phyloP scores from a whole-genome alignment of 2,113 vertebrate species.

The Vireo altiloquus region DNA sequence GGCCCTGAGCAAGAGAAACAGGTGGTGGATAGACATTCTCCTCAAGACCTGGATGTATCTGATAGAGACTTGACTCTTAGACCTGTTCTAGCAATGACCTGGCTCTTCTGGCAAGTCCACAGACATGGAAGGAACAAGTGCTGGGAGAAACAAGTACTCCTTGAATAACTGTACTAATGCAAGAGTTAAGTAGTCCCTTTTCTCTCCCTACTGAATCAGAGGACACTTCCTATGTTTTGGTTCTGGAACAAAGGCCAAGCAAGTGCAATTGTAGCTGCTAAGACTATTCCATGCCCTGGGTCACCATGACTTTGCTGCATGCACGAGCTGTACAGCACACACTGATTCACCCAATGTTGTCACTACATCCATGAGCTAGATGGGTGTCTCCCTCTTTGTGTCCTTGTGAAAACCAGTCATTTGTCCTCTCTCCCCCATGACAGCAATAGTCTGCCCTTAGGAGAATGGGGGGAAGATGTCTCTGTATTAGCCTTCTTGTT shows the following conservation, averaged over 20 bases:
- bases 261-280: not conserved
- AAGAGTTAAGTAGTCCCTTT: not conserved
- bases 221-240: not conserved
- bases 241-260: slow-evolving; percentile 23
- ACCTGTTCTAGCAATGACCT: not conserved
- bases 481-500: not conserved
- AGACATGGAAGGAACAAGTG: not conserved
- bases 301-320: slow-evolving; percentile 12
- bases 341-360: slow-evolving; percentile 20
- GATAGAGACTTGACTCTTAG: not conserved
- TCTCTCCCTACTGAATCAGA: not conserved
- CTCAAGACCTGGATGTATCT: not conserved
- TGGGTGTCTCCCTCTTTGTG: not conserved
- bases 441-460: not conserved
- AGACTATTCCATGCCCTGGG: not conserved
- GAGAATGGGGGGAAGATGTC: not conserved
- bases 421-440: not conserved
- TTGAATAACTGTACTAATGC: not conserved
- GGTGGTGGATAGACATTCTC: not conserved
- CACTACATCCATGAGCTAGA: not conserved
- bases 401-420: not conserved
- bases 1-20: not conserved
- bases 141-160: not conserved
- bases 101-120: not conserved
- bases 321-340: not conserved